A percentile compares a stretch with the other conserved stretches of the same genome.
Conservation (phyloP, 2,797 vertebrate species). For the Pristis pectinata region DNA sequence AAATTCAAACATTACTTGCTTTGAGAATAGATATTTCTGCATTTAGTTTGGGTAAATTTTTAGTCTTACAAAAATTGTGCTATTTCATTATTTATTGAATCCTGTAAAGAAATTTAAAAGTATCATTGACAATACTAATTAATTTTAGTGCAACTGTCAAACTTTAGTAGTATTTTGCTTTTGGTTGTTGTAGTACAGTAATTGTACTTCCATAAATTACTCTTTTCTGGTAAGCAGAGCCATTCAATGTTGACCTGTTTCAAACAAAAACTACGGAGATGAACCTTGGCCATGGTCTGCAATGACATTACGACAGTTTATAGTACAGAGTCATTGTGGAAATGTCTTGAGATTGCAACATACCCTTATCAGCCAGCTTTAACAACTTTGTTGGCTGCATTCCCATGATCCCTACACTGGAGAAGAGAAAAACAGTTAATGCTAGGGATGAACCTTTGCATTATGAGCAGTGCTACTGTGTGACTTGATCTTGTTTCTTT, state of each 20-base stretch:
- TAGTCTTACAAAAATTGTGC: neutral
- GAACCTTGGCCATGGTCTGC: too few species aligned
- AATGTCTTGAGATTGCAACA: too few species aligned
- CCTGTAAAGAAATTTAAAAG: neutral
- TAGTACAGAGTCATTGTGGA: too few species aligned
- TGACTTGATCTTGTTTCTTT: too few species aligned
- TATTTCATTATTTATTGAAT: neutral
- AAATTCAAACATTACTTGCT: neutral
- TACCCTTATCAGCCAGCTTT: too few species aligned
- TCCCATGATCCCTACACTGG: too few species aligned
- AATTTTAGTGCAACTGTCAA: neutral
- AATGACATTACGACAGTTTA: too few species aligned
- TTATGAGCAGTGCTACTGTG: too few species aligned
- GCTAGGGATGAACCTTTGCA: too few species aligned
- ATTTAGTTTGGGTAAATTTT: neutral
- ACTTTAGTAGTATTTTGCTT: neutral
- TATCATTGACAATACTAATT: neutral
- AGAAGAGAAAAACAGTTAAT: too few species aligned
- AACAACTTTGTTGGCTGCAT: too few species aligned
- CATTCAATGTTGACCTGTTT: neutral
- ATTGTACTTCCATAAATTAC: neutral
- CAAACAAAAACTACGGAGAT: neutral
- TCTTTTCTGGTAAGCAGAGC: neutral
- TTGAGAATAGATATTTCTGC: neutral
- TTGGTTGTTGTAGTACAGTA: neutral